phyloP scores from a whole-genome alignment of 2,888 invertebrate genomes.

The Tubulanus polymorphus region DNA sequence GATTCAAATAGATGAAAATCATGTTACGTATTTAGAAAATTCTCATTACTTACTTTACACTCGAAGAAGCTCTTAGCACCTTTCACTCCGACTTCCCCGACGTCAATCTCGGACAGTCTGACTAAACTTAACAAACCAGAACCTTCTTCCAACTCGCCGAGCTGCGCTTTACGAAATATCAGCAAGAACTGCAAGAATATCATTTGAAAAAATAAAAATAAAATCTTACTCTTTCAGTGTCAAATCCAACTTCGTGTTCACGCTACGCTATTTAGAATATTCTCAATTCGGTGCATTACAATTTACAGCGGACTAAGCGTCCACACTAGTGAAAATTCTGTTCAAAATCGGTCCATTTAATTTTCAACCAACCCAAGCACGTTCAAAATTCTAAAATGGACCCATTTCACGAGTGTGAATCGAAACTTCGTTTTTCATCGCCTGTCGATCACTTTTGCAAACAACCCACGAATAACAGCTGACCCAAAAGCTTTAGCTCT shows the following conservation, averaged over 20 bases:
- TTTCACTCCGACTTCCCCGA: conserved; percentile 88
- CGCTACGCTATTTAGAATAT: too few species aligned
- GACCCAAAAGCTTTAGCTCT: too few species aligned
- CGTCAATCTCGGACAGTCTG: conserved; percentile 82
- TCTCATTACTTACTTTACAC: conserved; percentile 68
- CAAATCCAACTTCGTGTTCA: too few species aligned
- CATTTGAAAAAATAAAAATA: not conserved
- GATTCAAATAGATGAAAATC: not conserved
- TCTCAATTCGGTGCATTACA: too few species aligned
- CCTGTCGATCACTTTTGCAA: too few species aligned
- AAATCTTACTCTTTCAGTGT: too few species aligned
- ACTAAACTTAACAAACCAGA: conserved; percentile 85
- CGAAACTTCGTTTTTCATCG: too few species aligned
- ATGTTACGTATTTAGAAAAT: not conserved
- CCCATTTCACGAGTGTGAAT: too few species aligned
- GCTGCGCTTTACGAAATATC: conserved; percentile 78
- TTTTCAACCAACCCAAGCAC: too few species aligned
- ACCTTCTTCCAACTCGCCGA: conserved; percentile 77
- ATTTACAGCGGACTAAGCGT: too few species aligned
- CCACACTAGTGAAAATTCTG: not conserved
- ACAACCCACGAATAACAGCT: too few species aligned
- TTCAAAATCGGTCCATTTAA: conserved; percentile 1
- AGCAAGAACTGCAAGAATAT: conserved; percentile 57
- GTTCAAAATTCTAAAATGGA: too few species aligned
- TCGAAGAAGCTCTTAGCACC: conserved; percentile 95